Evolutionary conservation across 2,888 invertebrate species (phyloP).

Genomic region (Leptopterna dolabrata): DNA sequence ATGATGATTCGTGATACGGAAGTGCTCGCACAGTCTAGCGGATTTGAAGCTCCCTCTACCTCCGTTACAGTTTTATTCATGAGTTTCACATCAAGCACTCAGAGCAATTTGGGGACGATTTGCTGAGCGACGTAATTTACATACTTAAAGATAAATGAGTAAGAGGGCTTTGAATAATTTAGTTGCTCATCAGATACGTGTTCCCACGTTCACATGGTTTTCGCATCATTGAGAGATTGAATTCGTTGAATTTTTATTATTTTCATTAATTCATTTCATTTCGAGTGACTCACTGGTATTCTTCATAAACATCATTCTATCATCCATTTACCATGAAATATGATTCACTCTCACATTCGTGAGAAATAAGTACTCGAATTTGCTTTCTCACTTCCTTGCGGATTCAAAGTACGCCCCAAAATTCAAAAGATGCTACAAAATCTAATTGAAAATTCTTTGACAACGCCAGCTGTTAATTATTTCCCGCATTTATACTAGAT

Average conservation of each 20-base stretch:
- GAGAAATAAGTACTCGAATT: too few relatives aligned
- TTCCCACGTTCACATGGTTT: background rate
- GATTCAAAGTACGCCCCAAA: too few relatives aligned
- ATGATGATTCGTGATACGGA: background rate
- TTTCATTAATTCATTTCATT: background rate
- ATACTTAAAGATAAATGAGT: background rate
- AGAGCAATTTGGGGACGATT: background rate
- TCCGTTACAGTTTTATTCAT: background rate
- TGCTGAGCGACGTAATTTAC: background rate
- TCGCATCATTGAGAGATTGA: background rate
- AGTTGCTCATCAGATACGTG: background rate
- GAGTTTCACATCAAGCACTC: background rate
- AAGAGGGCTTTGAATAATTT: constrained; percentile 1
- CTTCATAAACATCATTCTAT: too few relatives aligned
- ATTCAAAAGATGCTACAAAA: too few relatives aligned
- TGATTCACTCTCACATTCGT: too few relatives aligned
- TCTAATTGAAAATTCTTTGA: too few relatives aligned
- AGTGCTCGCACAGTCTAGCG: background rate
- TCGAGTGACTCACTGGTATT: too few relatives aligned
- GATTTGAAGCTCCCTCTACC: background rate
- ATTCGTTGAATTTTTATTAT: background rate
- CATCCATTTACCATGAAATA: too few relatives aligned
- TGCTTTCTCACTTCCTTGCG: too few relatives aligned
- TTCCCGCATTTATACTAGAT: too few relatives aligned
- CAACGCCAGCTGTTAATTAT: too few relatives aligned